Evolutionary conservation across 2,113 vertebrate species (phyloP), one percentile per base, ranked within the genome.

Genomic region (Atrichornis clamosus): DNA sequence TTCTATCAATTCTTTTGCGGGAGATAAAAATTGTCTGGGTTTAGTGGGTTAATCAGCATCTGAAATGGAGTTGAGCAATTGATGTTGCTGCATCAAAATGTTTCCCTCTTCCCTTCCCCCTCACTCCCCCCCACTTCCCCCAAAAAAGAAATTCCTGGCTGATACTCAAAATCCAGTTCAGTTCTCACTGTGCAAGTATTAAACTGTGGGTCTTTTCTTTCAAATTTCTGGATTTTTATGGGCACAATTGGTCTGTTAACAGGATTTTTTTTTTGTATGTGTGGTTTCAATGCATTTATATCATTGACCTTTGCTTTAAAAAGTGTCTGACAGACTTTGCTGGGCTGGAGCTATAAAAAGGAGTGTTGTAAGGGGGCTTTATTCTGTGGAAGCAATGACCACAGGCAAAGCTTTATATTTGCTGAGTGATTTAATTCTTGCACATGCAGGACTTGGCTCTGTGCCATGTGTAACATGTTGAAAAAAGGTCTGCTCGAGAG

Each of bases 371-470:
- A 96, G 84, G 92, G 89, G 96, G 83, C 94, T 97, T 97, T 97
- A 94, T 97, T 96, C 95, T 96, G 27, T 97, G 88, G 97, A 91
- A 92, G 95, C 96, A 98, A 91, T 97, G 97, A 97, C 94, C 92
- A 97, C 95, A 98, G 97, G 93, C 96, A 97, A 96, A 96, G 96
- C 95, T 97, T 98, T 97, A 94, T 97, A 93, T 97, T 96, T 92
- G 95, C 96, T 96, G 97, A 97, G 89, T 97, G 97, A 97, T 98
- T 97, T 97, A 97, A 98, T 97, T 98, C 97, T 97, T 96, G 91
- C 82, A 93, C 90, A 95, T 91, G 96, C 94, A 91, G 90, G 68
- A 93, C 75, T 42, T 98, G 97, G 97, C 95, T 55, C 15, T 28
- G 37, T 37, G 95, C 97, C 97, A 95, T 56, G 63, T 89, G 95